Evolutionary conservation across 2,797 vertebrate species (phyloP).

Genomic region (Adrianichthys oophorus): DNA sequence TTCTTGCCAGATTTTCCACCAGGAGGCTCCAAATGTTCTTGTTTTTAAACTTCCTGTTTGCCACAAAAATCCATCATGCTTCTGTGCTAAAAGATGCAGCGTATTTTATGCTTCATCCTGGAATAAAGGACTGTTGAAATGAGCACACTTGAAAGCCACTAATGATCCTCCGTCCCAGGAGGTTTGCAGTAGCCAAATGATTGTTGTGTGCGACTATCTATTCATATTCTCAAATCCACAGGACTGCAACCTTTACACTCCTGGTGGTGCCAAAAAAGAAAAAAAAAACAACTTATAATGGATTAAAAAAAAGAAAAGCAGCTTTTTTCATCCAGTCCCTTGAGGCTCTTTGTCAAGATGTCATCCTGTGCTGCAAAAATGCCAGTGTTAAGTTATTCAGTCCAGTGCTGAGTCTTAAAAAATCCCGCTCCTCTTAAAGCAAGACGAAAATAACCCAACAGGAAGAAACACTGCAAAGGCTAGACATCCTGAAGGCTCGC

Average conservation of each 20-base stretch:
- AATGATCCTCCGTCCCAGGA: conserved; percentile 41
- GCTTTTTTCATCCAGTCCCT: conserved; percentile 29
- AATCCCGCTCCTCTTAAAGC: conserved; percentile 21
- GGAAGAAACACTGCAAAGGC: conserved; percentile 16
- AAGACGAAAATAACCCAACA: conserved; percentile 36
- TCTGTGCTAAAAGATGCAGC: not conserved
- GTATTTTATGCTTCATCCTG: conserved; percentile 17
- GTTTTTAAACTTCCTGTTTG: no score
- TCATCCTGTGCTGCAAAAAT: conserved; percentile 42
- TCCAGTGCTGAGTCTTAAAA: conserved; percentile 46
- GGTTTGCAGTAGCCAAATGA: conserved; percentile 39
- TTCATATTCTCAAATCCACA: conserved; percentile 47
- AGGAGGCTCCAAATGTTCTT: no score
- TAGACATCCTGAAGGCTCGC: conserved; percentile 8
- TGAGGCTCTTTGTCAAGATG: conserved; percentile 33
- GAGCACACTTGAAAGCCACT: conserved; percentile 43
- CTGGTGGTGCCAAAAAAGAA: conserved; percentile 42
- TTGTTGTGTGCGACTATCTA: conserved; percentile 41
- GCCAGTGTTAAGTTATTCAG: conserved; percentile 43
- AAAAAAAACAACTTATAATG: conserved; percentile 22
- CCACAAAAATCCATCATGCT: not conserved
- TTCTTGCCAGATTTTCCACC: no score
- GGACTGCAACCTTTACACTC: conserved; percentile 34
- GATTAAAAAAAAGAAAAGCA: conserved; percentile 30
- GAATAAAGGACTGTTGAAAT: conserved; percentile 28